These are phyloP conservation scores for Pampusana beccarii DNA, from an alignment of 2,113 vertebrate genomes.

Conservation along the genomic window DNA sequence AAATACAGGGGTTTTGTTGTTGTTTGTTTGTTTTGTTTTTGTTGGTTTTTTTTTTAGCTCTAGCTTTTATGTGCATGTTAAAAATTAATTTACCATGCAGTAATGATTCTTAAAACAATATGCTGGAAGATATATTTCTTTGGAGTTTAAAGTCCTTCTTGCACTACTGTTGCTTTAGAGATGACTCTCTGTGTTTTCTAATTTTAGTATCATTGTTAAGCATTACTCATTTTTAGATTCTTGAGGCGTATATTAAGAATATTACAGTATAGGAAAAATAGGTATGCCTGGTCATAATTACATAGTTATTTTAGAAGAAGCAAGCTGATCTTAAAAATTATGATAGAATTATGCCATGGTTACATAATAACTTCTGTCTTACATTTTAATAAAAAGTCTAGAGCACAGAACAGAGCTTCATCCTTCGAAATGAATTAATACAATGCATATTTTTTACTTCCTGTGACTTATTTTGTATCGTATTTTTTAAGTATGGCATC, in stretches of 20 bases:
- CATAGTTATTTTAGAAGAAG: slow-evolving; percentile 8
- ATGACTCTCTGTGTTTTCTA: slow-evolving; percentile 13
- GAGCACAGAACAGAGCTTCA: not conserved
- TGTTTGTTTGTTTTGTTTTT: too few species aligned
- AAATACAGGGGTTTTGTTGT: not conserved
- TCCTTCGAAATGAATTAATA: not conserved
- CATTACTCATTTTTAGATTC: slow-evolving; percentile 37
- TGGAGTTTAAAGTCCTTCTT: not conserved
- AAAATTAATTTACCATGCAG: not conserved
- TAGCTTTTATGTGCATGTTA: not conserved
- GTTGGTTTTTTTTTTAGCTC: not conserved
- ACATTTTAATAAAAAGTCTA: not conserved
- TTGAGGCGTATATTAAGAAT: not conserved
- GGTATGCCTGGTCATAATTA: slow-evolving; percentile 37
- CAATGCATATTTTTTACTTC: not conserved
- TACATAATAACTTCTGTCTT: slow-evolving; percentile 13
- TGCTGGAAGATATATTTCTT: not conserved
- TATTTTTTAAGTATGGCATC: not conserved
- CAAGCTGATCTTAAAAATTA: not conserved
- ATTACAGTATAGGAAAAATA: slow-evolving; percentile 17
- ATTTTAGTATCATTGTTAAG: slow-evolving; percentile 49
- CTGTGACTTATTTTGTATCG: not conserved
- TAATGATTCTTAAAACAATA: not conserved
- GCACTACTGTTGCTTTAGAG: not conserved
- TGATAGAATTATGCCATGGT: not conserved